Percentiles rank a stretch among this genome's conserved stretches.
Evolutionary conservation across 2,888 invertebrate genomes (phyloP).

Genomic region (Disparrhopalites patrizii): DNA sequence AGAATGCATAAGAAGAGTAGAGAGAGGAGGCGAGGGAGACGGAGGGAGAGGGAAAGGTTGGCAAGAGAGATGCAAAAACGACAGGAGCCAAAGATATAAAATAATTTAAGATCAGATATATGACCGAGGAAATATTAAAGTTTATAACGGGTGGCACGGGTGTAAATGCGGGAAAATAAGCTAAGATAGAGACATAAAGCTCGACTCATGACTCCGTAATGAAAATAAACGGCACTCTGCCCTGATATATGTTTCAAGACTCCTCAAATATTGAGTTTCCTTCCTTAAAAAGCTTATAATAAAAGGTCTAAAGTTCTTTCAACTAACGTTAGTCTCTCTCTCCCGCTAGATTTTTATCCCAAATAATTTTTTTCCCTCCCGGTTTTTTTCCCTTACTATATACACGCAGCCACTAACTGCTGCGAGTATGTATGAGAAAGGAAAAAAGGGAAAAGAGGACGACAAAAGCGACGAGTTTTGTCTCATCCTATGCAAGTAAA

Average conservation of each 20-base stretch:
- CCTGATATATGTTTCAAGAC: conserved; percentile 36
- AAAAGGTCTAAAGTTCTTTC: conserved; percentile 31
- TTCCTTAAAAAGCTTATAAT: conserved; percentile 34
- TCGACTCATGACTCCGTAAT: conserved; percentile 39
- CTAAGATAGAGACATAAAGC: conserved; percentile 38
- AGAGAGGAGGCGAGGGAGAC: neutral
- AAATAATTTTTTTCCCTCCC: too few species aligned
- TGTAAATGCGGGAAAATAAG: conserved; percentile 32
- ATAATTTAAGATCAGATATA: conserved; percentile 39
- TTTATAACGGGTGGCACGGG: conserved; percentile 32
- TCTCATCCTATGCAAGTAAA: too few species aligned
- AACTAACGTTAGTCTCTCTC: conserved; percentile 24
- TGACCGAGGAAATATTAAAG: conserved; percentile 41
- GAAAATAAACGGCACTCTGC: conserved; percentile 38
- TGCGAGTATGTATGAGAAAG: neutral
- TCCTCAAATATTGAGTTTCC: conserved; percentile 37
- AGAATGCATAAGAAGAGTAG: too few species aligned
- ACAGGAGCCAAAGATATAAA: conserved; percentile 32
- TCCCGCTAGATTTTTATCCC: conserved; percentile 4
- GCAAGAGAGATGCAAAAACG: conserved; percentile 24
- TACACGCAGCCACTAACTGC: too few species aligned
- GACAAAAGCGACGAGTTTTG: neutral
- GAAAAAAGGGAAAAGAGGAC: neutral
- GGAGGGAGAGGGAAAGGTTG: conserved; percentile 6
- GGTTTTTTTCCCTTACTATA: neutral